Evolutionary conservation across 2,888 invertebrate species (phyloP).

Genomic region (Netelia inedita): DNA sequence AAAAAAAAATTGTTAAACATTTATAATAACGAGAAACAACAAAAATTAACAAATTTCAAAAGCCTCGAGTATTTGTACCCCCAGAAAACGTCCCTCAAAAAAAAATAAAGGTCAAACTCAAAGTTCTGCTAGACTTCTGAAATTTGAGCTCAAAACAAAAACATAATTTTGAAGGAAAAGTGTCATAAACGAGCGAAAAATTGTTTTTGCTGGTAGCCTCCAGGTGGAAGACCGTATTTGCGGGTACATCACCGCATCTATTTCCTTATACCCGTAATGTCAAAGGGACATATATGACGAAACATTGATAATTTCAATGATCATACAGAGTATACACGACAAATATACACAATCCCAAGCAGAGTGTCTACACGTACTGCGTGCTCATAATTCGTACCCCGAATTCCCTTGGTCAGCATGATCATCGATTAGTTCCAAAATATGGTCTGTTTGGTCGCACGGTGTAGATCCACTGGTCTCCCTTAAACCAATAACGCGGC

Average conservation of each 20-base stretch:
- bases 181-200: too few species aligned
- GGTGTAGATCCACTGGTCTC: constrained; percentile 15
- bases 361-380: not conserved
- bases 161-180: too few species aligned
- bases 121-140: too few species aligned
- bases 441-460: constrained; percentile 17
- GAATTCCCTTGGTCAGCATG: constrained; percentile 12
- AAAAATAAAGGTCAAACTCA: too few species aligned
- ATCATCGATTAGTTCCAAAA: constrained; percentile 36
- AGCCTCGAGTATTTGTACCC: too few species aligned
- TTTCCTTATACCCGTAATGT: not conserved
- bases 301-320: not conserved
- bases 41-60: too few species aligned
- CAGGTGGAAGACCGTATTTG: not conserved
- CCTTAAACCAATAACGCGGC: constrained; percentile 48
- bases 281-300: not conserved
- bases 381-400: not conserved
- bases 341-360: not conserved
- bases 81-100: too few species aligned
- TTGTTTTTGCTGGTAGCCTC: too few species aligned
- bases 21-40: not conserved
- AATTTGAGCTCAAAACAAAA: too few species aligned
- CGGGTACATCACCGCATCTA: not conserved
- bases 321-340: not conserved
- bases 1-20: not conserved